A percentile compares a stretch with the other conserved stretches of the same genome.
phyloP scores from a whole-genome alignment of 2,113 vertebrate genomes.

The Onychostoma macrolepis region DNA sequence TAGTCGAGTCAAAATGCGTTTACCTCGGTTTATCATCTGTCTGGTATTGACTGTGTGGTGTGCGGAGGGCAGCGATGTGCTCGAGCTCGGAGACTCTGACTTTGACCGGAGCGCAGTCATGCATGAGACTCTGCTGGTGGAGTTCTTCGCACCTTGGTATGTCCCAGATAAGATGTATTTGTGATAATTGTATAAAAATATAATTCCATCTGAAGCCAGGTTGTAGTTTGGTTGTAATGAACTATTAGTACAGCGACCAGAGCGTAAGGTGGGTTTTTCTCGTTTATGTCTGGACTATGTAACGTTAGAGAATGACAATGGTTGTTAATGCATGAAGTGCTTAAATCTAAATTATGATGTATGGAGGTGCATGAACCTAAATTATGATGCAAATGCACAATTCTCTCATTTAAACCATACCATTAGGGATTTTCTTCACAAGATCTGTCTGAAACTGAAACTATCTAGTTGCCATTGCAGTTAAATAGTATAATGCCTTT shows the following conservation, averaged over 20 bases:
- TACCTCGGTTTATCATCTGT: neutral
- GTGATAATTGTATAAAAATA: neutral
- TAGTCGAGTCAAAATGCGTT: neutral
- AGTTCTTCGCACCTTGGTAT: slow-evolving; percentile 79
- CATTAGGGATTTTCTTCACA: neutral
- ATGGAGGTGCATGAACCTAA: neutral
- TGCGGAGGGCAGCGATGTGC: slow-evolving; percentile 63
- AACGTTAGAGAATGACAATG: neutral
- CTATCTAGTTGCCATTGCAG: neutral
- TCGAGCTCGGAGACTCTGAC: slow-evolving; percentile 74
- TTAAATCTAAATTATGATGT: neutral
- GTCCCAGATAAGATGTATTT: neutral
- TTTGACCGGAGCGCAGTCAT: slow-evolving; percentile 70
- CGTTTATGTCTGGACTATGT: neutral
- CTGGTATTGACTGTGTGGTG: neutral
- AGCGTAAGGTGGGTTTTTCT: neutral
- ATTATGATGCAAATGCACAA: neutral
- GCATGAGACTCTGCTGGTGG: slow-evolving; percentile 76
- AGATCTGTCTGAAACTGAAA: neutral
- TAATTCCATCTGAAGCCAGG: neutral
- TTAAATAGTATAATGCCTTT: neutral
- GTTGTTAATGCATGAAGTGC: neutral
- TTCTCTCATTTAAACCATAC: neutral
- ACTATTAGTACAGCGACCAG: neutral
- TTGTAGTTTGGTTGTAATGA: neutral